Evolutionary conservation across 2,113 vertebrate genomes (phyloP), one percentile per base, ranked within the genome.

Genomic region (Dissostichus mawsoni): DNA sequence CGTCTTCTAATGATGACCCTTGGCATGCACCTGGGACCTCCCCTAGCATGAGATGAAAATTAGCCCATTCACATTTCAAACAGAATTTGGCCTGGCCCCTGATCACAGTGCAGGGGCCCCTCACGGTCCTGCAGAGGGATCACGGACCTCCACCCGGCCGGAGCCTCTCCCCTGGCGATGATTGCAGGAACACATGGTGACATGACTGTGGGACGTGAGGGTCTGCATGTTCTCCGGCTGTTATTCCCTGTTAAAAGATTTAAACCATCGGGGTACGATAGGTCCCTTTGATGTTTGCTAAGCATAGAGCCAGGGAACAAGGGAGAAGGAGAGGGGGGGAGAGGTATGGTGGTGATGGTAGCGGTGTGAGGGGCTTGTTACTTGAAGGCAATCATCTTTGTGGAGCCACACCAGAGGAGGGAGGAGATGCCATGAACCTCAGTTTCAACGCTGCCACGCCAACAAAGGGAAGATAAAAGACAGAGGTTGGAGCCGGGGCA

Each of bases 211-310:
- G 96, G 95, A 96, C 96, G 94, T 93, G 94, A 96, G 96, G 96
- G 96, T 97, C 96, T 98, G 96, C 94, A 97, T 98, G 97, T 97
- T 95, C 97, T 97, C 95, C 94, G 97, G 97, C 97, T 98, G 97
- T 98, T 98, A 97, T 96, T 97, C 97, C 96, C 96, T 98, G 97
- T 98, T 99, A 98, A 99, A 99, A 98, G 97, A 98, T 99, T 98
- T 98, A 99, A 98, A 97, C 96, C 97, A 97, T 97, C 92, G 95
- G 97, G 97, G 97, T 98, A 96, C 96, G 97, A 96, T 96, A 95
- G 96, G 96, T 95, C 95, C 95, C 96, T 99, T 99, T 99, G 97
- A 99, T 98, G 97, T 97, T 96, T 96, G 97, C 96, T 96, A 96
- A 97, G 97, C 96, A 97, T 89, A 96, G 96, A 97, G 96, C 95